Percentiles rank a stretch among this genome's conserved stretches.
Evolutionary conservation across 2,797 vertebrate species (phyloP).

Genomic region (Eulemur rubriventer): DNA sequence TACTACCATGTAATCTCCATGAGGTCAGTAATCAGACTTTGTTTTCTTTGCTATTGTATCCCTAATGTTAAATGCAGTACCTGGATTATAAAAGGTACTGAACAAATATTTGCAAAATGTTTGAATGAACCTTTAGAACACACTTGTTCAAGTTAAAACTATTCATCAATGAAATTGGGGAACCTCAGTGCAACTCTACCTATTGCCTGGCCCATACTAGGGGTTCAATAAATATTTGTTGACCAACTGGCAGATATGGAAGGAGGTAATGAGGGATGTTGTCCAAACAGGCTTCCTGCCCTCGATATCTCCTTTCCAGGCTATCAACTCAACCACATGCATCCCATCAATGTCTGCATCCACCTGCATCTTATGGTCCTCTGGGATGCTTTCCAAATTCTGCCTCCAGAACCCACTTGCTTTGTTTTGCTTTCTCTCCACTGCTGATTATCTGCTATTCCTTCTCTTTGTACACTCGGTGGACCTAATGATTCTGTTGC

Average conservation of each 20-base stretch:
- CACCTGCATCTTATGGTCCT: conserved; percentile 35
- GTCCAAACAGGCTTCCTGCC: conserved; percentile 28
- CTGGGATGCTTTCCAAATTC: conserved; percentile 35
- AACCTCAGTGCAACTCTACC: not conserved
- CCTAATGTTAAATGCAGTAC: not conserved
- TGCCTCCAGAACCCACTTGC: not conserved
- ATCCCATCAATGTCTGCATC: not conserved
- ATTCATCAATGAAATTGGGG: not conserved
- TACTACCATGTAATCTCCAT: not conserved
- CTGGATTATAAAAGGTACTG: not conserved
- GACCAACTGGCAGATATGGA: not conserved
- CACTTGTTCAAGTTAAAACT: not conserved
- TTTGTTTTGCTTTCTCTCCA: not conserved
- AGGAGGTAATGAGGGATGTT: not conserved
- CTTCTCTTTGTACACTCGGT: not conserved
- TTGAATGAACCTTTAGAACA: not conserved
- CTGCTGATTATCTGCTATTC: not conserved
- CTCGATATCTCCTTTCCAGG: not conserved
- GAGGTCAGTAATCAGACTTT: not conserved
- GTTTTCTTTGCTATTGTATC: not conserved
- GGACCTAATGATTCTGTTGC: not conserved
- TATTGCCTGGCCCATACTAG: not conserved
- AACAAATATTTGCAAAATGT: not conserved
- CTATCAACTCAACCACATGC: not conserved
- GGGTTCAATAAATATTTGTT: conserved; percentile 42